A percentile compares a stretch with the other conserved stretches of the same genome.
These are phyloP conservation scores for Papilio helenus DNA, from an alignment of 1,140 invertebrate genomes.

Conservation along the genomic window DNA sequence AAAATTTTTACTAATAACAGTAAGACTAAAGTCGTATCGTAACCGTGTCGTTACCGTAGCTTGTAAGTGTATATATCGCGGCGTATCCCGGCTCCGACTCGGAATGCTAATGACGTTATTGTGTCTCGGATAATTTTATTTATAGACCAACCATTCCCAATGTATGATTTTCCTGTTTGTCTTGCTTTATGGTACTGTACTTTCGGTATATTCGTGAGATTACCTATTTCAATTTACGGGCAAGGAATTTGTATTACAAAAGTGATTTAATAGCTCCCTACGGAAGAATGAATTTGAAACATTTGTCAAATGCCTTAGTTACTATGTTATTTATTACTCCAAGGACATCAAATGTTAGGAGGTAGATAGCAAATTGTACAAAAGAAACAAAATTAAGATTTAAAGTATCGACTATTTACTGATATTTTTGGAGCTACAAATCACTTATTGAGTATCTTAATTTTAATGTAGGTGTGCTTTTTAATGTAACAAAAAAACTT, in stretches of 20 bases:
- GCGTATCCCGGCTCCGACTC: slow-evolving; percentile 25
- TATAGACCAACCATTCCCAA: slow-evolving; percentile 35
- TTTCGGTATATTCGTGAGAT: slow-evolving; percentile 27
- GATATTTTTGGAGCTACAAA: not conserved
- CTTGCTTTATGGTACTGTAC: slow-evolving; percentile 27
- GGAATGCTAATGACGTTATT: slow-evolving; percentile 40
- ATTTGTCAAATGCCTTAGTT: not conserved
- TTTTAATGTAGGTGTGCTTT: not conserved
- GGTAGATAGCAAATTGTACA: too few relatives aligned
- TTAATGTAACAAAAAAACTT: not conserved
- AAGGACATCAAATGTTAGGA: not conserved
- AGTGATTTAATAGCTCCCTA: not conserved
- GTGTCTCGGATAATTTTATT: slow-evolving; percentile 40
- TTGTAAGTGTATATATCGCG: not conserved
- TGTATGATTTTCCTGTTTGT: slow-evolving; percentile 38
- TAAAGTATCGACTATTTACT: too few relatives aligned
- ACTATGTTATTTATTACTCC: not conserved
- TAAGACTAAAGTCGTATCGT: not conserved
- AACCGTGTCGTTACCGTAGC: slow-evolving; percentile 13
- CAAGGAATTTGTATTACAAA: slow-evolving; percentile 1
- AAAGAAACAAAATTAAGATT: too few relatives aligned
- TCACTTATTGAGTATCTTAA: not conserved
- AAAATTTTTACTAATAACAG: too few relatives aligned
- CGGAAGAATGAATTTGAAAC: not conserved
- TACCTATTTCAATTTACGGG: slow-evolving; percentile 23